phyloP scores from a whole-genome alignment of 2,888 invertebrate species.

The Orchestes rusci region DNA sequence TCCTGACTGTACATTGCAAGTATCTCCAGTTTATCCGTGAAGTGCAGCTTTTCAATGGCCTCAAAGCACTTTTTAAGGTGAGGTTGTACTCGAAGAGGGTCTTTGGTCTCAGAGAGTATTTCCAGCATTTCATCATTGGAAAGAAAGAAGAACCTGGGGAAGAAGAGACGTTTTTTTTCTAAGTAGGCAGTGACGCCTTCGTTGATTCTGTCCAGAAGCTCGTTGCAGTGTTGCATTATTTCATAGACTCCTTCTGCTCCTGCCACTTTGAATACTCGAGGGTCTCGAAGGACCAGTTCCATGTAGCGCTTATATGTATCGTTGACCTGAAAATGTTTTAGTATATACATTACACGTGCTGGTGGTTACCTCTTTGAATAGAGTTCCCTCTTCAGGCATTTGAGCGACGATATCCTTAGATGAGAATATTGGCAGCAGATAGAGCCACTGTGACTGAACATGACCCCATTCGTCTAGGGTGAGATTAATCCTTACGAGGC shows the following conservation, averaged over 20 bases:
- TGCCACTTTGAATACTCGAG: conserved; percentile 58
- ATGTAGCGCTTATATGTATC: conserved; percentile 60
- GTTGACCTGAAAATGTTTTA: conserved; percentile 45
- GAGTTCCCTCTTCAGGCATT: conserved; percentile 76
- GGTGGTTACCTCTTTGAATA: conserved; percentile 58
- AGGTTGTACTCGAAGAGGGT: conserved; percentile 75
- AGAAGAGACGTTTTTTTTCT: conserved; percentile 76
- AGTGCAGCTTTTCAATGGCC: conserved; percentile 68
- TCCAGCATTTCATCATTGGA: conserved; percentile 88
- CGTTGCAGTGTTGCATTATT: conserved; percentile 59
- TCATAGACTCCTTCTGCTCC: conserved; percentile 63
- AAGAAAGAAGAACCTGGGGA: conserved; percentile 77
- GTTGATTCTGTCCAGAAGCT: conserved; percentile 69
- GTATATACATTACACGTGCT: not conserved
- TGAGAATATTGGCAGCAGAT: conserved; percentile 79
- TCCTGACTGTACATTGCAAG: conserved; percentile 71
- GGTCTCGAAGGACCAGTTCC: conserved; percentile 54
- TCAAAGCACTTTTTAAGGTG: conserved; percentile 85
- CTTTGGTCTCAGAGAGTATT: conserved; percentile 83
- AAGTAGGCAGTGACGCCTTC: conserved; percentile 76
- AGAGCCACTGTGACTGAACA: conserved; percentile 81
- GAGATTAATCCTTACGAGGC: conserved; percentile 57
- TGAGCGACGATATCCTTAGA: conserved; percentile 80
- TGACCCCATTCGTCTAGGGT: conserved; percentile 81
- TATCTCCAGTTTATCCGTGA: conserved; percentile 66